Conservation (phyloP, 2,888 invertebrate species). For the Tachina lurida region DNA sequence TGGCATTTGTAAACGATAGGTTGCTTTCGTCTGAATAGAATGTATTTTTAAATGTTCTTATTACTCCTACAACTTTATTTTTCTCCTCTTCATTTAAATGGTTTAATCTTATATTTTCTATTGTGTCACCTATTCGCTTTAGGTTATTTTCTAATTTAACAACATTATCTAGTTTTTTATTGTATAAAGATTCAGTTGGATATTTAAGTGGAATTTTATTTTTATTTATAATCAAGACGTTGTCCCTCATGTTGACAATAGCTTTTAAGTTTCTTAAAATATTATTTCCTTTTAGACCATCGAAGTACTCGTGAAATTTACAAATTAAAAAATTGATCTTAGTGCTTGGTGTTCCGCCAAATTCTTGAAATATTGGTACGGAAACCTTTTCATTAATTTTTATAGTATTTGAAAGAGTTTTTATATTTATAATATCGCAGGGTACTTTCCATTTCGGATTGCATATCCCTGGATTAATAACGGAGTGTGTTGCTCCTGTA, state of each 20-base stretch:
- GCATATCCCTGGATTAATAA: slow-evolving; percentile 33
- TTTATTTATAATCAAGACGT: slow-evolving; percentile 12
- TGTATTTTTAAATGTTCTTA: too few relatives aligned
- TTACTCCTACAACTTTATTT: not conserved
- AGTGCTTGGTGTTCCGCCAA: not conserved
- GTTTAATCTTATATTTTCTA: not conserved
- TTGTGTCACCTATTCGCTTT: not conserved
- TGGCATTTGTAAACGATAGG: too few relatives aligned
- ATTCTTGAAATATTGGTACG: slow-evolving; percentile 16
- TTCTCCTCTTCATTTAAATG: slow-evolving; percentile 31
- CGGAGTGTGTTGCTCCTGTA: slow-evolving; percentile 40
- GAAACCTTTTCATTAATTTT: slow-evolving; percentile 10
- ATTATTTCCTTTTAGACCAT: slow-evolving; percentile 26
- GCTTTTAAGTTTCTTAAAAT: slow-evolving; percentile 8
- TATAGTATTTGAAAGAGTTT: slow-evolving; percentile 10
- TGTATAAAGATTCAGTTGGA: not conserved
- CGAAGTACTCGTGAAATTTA: slow-evolving; percentile 8
- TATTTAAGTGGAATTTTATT: slow-evolving; percentile 24
- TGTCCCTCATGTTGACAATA: slow-evolving; percentile 9
- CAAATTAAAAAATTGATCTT: slow-evolving; percentile 9
- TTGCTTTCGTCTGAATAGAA: too few relatives aligned
- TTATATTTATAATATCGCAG: slow-evolving; percentile 5
- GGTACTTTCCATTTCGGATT: slow-evolving; percentile 20
- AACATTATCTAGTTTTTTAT: not conserved
- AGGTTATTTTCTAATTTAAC: too few relatives aligned